Base-by-base conservation (phyloP, 2,888 invertebrate genomes). In the Tenthredo amoena region DNA sequence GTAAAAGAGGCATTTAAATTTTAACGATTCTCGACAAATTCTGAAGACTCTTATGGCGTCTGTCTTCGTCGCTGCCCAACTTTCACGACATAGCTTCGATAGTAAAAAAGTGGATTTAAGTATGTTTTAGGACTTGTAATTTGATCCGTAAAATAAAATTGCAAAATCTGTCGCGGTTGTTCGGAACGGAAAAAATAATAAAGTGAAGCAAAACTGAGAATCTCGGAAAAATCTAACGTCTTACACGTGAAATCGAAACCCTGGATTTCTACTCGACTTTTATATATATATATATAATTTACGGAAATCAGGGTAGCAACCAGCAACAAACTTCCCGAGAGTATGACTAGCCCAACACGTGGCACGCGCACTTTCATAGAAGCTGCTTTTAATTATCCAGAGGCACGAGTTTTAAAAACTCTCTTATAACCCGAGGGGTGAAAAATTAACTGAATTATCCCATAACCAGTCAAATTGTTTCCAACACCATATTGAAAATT, bases 21-120 rank as follows among this genome's bases (percentile, higher is more conserved):
- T 81, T 81, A 62, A 81, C 81, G 81, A 81, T 81, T 81, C 34
- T 18, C 58, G 10, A 81, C 81, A 81, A 81, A 81, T 81, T 81
- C 34, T 62, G 10, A 58, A 81, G 81, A 62, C 58, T 62, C 62
- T 81, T 81, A 81, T 62, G 55, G 62, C 81, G 62, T 81, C 81
- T 81, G 81, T 81, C 81, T 12, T 37, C 40, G 37, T 68, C 68
- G 68, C 34, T 1, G 9, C 68, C 15, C 6, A 68, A 68, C 31
- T 68, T 68, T 68, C 68, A 68, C 31, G 68, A 68, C 68, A 34
- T 68, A 34, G 68, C 21, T 21, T 34, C 34, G 68, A 68, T 68
- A 68, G 68, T 68, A 34, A 68, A 68, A 68, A 26, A 34, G 7
- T 26, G 31, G 26, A 81, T 81, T 81, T 81, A 62, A 81, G 62